A percentile compares a stretch with the other conserved stretches of the same genome.
Conservation (phyloP, 1,140 invertebrate genomes). For the Asbolus verrucosus region DNA sequence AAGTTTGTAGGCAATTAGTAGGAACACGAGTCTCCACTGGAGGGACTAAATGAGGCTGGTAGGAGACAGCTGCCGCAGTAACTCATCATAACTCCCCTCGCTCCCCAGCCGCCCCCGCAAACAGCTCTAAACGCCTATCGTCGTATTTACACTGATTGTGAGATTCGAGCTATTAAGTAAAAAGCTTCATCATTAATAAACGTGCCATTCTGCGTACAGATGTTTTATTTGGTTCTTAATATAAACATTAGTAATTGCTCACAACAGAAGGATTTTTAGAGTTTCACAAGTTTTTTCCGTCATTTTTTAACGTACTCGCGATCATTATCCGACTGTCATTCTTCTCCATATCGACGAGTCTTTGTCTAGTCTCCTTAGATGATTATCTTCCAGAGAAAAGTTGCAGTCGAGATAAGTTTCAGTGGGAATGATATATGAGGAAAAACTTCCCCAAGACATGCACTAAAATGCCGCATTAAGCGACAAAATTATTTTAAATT, state of each 20-base stretch:
- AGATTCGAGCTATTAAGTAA: constrained; percentile 50
- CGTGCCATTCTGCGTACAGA: constrained; percentile 36
- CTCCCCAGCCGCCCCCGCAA: constrained; percentile 32
- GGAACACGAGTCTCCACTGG: constrained; percentile 52
- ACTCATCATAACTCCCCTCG: constrained; percentile 50
- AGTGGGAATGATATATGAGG: constrained; percentile 25
- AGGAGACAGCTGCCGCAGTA: constrained; percentile 56
- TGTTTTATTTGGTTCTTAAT: constrained; percentile 48
- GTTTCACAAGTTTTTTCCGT: constrained; percentile 1
- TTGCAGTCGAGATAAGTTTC: constrained; percentile 23
- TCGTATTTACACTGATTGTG: constrained; percentile 50
- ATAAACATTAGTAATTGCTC: constrained; percentile 49
- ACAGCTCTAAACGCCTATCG: constrained; percentile 43
- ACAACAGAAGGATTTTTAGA: constrained; percentile 9
- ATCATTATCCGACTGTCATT: constrained; percentile 27
- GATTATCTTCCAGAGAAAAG: constrained; percentile 33
- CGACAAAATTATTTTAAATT: constrained; percentile 23
- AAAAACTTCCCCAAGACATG: constrained; percentile 18
- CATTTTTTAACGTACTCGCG: constrained; percentile 4
- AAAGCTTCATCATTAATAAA: constrained; percentile 50
- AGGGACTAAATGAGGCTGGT: constrained; percentile 54
- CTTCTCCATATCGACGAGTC: constrained; percentile 20
- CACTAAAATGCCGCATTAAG: constrained; percentile 16
- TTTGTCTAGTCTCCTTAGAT: constrained; percentile 37
- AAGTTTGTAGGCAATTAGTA: constrained; percentile 57